A percentile compares a stretch with the other conserved stretches of the same genome.
phyloP scores from a whole-genome alignment of 2,888 invertebrate species.

The Iphiclides podalirius region DNA sequence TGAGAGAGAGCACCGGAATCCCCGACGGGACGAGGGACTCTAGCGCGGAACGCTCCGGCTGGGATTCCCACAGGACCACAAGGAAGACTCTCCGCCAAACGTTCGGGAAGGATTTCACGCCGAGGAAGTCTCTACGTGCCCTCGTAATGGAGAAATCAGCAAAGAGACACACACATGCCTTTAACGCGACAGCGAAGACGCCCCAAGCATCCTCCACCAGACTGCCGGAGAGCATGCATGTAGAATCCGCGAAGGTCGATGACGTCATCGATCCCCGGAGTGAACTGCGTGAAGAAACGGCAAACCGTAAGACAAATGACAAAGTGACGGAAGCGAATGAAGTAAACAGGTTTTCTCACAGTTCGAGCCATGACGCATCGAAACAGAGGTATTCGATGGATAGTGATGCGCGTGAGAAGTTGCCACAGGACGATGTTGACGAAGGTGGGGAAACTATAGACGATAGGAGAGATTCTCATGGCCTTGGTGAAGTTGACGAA shows the following conservation, averaged over 20 bases:
- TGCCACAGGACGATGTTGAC: background rate
- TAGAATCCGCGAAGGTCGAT: background rate
- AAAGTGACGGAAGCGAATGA: no score
- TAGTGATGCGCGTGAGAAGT: background rate
- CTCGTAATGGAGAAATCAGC: constrained; percentile 68
- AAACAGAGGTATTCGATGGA: background rate
- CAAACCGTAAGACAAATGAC: no score
- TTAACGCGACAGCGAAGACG: constrained; percentile 37
- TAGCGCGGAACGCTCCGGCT: constrained; percentile 61
- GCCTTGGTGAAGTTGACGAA: background rate
- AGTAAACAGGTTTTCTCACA: background rate
- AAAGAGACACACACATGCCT: constrained; percentile 45
- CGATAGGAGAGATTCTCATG: background rate
- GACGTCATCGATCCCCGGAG: constrained; percentile 12
- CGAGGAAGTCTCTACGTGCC: constrained; percentile 60
- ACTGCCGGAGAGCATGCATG: constrained; percentile 20
- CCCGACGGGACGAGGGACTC: constrained; percentile 50
- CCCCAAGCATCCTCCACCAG: constrained; percentile 35
- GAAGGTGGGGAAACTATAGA: background rate
- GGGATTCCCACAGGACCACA: constrained; percentile 70
- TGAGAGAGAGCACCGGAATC: constrained; percentile 45
- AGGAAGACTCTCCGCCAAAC: constrained; percentile 64
- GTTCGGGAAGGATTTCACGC: constrained; percentile 62
- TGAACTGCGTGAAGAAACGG: no score
- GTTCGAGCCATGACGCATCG: background rate